Percentiles rank a stretch among this genome's conserved stretches.
phyloP scores from a whole-genome alignment of 2,797 vertebrate species.

The Ciconia nigra region DNA sequence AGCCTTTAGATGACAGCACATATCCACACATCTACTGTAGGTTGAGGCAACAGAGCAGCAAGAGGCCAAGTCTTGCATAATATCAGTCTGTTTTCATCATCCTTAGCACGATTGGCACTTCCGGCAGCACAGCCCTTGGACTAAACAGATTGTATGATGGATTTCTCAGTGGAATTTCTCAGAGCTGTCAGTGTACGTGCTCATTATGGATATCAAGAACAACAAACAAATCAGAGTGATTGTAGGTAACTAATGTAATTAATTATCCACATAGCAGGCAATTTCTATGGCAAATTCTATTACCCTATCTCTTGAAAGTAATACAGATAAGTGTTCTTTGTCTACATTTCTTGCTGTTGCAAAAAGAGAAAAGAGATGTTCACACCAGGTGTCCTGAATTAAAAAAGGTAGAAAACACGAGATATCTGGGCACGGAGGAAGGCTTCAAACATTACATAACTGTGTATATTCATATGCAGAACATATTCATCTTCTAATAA shows the following conservation, averaged over 20 bases:
- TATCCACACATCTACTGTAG: not conserved
- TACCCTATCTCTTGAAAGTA: not conserved
- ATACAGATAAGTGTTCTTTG: not conserved
- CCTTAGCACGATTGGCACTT: not conserved
- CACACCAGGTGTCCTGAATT: not conserved
- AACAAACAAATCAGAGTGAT: not conserved
- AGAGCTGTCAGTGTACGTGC: not conserved
- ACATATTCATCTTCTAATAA: not conserved
- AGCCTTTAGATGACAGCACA: not conserved
- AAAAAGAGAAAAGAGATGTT: not conserved
- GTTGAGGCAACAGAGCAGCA: not conserved
- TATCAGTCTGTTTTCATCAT: not conserved
- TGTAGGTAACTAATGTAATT: not conserved
- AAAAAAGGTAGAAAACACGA: not conserved
- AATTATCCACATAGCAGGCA: not conserved
- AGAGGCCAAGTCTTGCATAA: not conserved
- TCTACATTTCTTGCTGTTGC: not conserved
- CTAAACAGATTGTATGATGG: slow-evolving; percentile 11
- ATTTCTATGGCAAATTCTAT: not conserved
- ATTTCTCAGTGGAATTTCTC: slow-evolving; percentile 20
- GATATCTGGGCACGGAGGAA: not conserved
- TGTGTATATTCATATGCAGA: not conserved
- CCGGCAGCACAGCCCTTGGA: slow-evolving; percentile 11
- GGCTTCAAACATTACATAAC: not conserved
- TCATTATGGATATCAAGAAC: not conserved